phyloP scores from a whole-genome alignment of 2,113 vertebrate genomes.

The Microtus ochrogaster region DNA sequence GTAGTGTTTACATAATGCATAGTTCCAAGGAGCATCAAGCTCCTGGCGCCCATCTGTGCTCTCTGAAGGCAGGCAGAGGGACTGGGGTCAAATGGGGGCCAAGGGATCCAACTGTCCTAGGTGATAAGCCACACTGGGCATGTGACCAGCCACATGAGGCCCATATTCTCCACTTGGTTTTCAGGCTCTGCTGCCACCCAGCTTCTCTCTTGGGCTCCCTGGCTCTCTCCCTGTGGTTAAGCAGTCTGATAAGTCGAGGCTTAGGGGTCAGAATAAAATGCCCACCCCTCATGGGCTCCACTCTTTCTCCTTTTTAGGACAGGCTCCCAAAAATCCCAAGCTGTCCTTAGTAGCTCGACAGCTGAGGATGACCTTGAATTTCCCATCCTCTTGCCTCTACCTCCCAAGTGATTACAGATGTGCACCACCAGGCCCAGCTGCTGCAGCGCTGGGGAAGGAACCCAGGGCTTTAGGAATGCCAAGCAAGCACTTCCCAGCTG shows the following conservation, averaged over 20 bases:
- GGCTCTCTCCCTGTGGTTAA: background rate
- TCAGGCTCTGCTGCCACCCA: background rate
- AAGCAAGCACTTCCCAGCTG: background rate
- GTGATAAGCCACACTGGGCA: background rate
- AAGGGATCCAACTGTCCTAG: background rate
- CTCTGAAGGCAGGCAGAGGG: slow-evolving; percentile 49
- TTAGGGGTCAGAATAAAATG: background rate
- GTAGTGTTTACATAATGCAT: slow-evolving; percentile 57
- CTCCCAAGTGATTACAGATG: background rate
- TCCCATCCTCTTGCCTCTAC: background rate
- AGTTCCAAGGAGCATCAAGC: slow-evolving; percentile 62
- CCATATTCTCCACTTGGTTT: background rate
- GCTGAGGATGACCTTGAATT: background rate
- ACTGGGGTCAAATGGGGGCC: slow-evolving; percentile 47
- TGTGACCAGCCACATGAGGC: background rate
- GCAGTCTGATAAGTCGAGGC: background rate
- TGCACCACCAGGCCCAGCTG: too few relatives aligned
- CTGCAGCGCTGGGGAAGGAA: background rate
- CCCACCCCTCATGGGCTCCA: background rate
- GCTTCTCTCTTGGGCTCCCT: background rate
- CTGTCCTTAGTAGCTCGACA: background rate
- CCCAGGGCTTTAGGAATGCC: background rate
- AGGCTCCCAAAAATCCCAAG: background rate
- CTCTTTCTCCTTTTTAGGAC: background rate
- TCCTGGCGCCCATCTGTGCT: slow-evolving; percentile 42